These are phyloP conservation scores for Corythaixoides concolor DNA, from an alignment of 2,113 vertebrate genomes.

Conservation along the genomic window DNA sequence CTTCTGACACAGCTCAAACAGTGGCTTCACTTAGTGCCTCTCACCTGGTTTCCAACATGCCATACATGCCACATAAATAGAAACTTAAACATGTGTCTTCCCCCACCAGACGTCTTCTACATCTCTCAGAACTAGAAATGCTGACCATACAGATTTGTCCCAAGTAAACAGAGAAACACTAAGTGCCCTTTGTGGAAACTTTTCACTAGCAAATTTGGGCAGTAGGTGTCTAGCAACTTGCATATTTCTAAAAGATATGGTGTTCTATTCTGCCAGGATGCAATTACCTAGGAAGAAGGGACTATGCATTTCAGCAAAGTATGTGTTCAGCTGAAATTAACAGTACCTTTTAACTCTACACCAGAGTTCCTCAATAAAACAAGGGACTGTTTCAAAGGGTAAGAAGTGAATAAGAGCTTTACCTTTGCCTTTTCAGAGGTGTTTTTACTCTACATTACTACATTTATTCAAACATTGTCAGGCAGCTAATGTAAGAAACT, in stretches of 20 bases:
- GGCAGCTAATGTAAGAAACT: background rate
- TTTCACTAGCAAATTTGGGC: background rate
- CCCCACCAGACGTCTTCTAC: background rate
- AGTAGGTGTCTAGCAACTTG: background rate
- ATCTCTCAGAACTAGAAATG: background rate
- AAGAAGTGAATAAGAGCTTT: background rate
- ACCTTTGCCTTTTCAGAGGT: background rate
- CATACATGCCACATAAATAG: background rate
- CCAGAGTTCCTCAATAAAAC: background rate
- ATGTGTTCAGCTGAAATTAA: background rate
- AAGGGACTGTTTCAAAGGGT: background rate
- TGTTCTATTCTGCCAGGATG: background rate
- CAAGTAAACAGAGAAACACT: background rate
- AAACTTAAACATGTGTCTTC: background rate
- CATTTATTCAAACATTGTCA: background rate
- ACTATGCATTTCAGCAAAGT: background rate
- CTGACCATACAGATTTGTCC: background rate
- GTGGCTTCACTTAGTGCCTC: background rate
- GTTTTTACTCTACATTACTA: background rate
- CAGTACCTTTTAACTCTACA: background rate
- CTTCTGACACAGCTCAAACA: background rate
- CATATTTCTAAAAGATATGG: background rate
- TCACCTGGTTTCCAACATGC: background rate
- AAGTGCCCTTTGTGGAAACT: background rate
- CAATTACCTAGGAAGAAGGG: background rate